A percentile compares a stretch with the other conserved stretches of the same genome.
These are phyloP conservation scores for Planococcus citri DNA, from an alignment of 1,140 invertebrate species.

Conservation along the genomic window DNA sequence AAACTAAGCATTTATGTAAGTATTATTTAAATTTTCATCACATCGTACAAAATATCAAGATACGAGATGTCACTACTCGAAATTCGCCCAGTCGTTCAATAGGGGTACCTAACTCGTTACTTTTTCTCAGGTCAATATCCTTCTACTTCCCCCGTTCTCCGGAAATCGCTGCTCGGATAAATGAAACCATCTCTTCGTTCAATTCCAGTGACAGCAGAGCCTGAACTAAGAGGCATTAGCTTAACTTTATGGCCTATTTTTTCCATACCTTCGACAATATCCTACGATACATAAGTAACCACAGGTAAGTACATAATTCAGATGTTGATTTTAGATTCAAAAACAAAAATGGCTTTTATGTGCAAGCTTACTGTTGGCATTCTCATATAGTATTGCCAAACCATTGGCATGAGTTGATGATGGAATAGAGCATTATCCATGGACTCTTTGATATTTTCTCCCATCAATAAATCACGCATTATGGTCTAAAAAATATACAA, in stretches of 20 bases:
- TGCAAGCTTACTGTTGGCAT: neutral
- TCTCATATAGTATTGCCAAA: neutral
- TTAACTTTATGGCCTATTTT: conserved; percentile 1
- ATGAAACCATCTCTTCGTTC: neutral
- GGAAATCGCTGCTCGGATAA: neutral
- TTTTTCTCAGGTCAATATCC: too few relatives aligned
- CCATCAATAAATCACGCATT: neutral
- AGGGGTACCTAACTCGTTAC: too few relatives aligned
- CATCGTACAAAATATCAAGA: too few relatives aligned
- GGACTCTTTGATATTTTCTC: neutral
- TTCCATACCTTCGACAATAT: neutral
- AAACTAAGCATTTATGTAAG: too few relatives aligned
- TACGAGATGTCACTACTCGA: too few relatives aligned
- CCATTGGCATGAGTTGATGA: conserved; percentile 1
- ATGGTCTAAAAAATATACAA: too few relatives aligned
- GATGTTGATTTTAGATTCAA: too few relatives aligned
- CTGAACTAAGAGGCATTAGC: neutral
- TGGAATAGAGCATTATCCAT: conserved; percentile 3
- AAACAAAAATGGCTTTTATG: too few relatives aligned
- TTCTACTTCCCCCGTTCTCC: neutral
- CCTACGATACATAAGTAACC: neutral
- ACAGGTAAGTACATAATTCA: too few relatives aligned
- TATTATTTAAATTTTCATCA: too few relatives aligned
- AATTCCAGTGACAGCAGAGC: neutral
- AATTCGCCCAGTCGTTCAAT: too few relatives aligned